These are phyloP conservation scores for Thunnus maccoyii DNA, from an alignment of 2,113 vertebrate genomes.

Conservation along the genomic window DNA sequence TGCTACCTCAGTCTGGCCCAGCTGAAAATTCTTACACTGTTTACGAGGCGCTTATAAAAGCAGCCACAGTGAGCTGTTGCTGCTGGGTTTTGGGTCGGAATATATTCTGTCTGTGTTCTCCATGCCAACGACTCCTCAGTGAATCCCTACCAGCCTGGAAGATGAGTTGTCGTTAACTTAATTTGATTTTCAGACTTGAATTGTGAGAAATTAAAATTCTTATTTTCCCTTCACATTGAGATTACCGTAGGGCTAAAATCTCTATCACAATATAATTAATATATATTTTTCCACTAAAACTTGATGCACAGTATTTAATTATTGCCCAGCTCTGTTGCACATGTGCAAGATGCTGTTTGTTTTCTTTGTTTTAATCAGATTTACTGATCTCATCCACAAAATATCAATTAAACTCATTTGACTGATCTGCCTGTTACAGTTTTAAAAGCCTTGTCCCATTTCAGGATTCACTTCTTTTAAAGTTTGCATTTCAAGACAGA, in stretches of 20 bases:
- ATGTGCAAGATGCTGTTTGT: background rate
- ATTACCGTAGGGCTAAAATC: background rate
- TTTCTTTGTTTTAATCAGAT: conserved; percentile 24
- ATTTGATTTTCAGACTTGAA: background rate
- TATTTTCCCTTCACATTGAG: conserved; percentile 6
- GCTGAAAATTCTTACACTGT: conserved; percentile 63
- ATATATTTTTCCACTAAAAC: background rate
- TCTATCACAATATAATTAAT: too few relatives aligned
- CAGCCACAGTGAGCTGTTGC: conserved; percentile 49
- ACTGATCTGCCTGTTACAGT: conserved; percentile 7
- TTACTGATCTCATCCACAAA: conserved; percentile 2
- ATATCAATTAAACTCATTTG: background rate
- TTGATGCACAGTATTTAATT: background rate
- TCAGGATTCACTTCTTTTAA: background rate
- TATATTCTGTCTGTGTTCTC: conserved; percentile 55
- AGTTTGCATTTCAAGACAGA: conserved; percentile 5
- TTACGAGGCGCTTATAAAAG: conserved; percentile 51
- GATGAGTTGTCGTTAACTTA: conserved; percentile 15
- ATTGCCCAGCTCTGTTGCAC: background rate
- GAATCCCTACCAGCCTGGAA: conserved; percentile 31
- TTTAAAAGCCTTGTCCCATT: background rate
- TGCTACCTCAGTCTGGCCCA: conserved; percentile 72
- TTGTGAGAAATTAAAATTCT: background rate
- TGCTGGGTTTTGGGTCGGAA: conserved; percentile 53
- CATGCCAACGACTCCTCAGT: conserved; percentile 36